Evolutionary conservation across 64 coral and sea anemone species (phyloP), one percentile per base, ranked within the genome.

Genomic region (Dendrophyllia cribrosa): DNA sequence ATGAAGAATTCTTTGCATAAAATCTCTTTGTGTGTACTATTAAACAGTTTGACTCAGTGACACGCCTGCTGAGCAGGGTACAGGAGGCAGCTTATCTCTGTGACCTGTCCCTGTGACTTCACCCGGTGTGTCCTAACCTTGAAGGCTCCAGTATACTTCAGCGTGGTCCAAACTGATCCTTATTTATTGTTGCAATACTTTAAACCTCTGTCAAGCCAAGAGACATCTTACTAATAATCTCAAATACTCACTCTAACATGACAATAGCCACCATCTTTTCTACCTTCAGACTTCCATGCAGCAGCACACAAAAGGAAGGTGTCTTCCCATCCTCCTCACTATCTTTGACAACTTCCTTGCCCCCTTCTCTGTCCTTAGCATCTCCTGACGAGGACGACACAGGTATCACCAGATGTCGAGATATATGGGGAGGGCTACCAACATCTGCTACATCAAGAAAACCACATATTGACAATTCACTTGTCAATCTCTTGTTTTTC

Each of bases 261-360:
- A 91, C 97, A 94, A 99, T 91, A 16, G 97, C 97, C 74, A 99
- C 83, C 97, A 99, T 99, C 71, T 96, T 99, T 25, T 99, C 97
- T 51, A 99, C 97, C 60, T 96, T 99, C 12, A 99, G 51, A 91
- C 97, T 99, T 47, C 97, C 97, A 76, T 99, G 97, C 9, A 99
- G 67, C 5, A 99, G 83, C n/a, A 99, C 97, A 96, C 97, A 99
- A 80, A 99, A 99, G 75, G 94, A 96, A 7, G 97, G 97, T 13
- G 53, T 85, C 70, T 99, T 99, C 21, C 97, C 97, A 88, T 95
- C 91, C 44, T 97, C 95, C 8, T 96, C 95, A 60, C 83, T 80
- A 4, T 96, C 95, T 52, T 86, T 96, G 1, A 12, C 26, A 70
- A 50, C 78, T 22, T 83, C 79, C 10, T 79, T 90, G 4, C 64